Percentiles rank a stretch among this genome's conserved stretches.
phyloP scores from a whole-genome alignment of 2,888 invertebrate species.

The Agrotis ipsilon region DNA sequence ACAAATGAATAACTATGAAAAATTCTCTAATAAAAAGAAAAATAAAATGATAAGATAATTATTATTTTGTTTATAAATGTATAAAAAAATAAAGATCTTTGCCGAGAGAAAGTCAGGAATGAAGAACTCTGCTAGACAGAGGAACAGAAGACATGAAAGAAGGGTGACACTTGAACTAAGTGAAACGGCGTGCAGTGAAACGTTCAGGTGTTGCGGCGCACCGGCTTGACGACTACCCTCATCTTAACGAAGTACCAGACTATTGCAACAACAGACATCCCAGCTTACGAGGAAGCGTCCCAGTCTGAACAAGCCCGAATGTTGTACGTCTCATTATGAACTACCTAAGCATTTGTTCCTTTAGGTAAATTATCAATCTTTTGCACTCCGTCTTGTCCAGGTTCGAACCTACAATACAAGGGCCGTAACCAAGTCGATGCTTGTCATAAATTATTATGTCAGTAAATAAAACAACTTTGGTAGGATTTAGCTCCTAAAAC shows the following conservation, averaged over 20 bases:
- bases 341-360: not conserved
- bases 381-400: constrained; percentile 1
- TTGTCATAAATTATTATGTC: constrained; percentile 44
- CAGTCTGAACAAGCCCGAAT: not conserved
- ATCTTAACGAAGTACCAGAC: constrained; percentile 10
- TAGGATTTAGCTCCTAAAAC: constrained; percentile 69
- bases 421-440: constrained; percentile 41
- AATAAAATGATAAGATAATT: constrained; percentile 63
- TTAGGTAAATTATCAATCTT: constrained; percentile 1
- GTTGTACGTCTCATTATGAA: not conserved
- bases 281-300: constrained; percentile 9
- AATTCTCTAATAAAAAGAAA: constrained; percentile 76
- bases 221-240: constrained; percentile 37
- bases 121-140: constrained; percentile 79
- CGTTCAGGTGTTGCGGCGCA: constrained; percentile 25
- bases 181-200: constrained; percentile 41
- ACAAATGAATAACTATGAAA: constrained; percentile 78
- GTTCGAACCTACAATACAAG: constrained; percentile 9
- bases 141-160: constrained; percentile 66
- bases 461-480: constrained; percentile 77
- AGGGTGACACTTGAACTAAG: constrained; percentile 32
- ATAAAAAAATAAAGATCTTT: constrained; percentile 91
- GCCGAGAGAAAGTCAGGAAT: constrained; percentile 87
- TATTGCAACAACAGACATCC: constrained; percentile 46
- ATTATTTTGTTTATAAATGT: constrained; percentile 77